Base-by-base conservation (phyloP, 2,797 vertebrate genomes). In the Premnoplex brunnescens region DNA sequence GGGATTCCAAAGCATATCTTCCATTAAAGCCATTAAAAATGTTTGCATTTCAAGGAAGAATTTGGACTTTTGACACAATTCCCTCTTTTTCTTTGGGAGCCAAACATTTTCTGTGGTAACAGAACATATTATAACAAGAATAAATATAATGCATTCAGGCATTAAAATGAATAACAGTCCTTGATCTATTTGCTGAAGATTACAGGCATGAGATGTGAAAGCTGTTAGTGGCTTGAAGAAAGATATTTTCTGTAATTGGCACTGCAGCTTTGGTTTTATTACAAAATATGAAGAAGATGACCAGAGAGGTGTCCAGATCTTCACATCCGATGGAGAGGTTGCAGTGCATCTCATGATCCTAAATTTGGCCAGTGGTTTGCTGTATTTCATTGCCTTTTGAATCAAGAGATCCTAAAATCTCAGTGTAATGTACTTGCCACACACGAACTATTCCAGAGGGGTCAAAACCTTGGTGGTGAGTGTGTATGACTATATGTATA, bases 91-190 rank as follows among this genome's bases (percentile, higher is more conserved):
- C 91, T 91, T 82, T 93, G 48, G 34, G 27, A 95, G 79, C 94
- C 88, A 94, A 96, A 67, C 14, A 88, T 88, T 86, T 95, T 96
- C 92, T 96, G 95, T 88, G 85, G 89, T 93, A 96, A 96, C 89
- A 94, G 76, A 92, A 93, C 90, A 67, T 86, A 94, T 74, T 93
- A 74, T 73, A 95, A 83, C 84, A 91, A 85, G 89, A 81, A 93
- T 89, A 97, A 95, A 95, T 95, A 75, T 94, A 95, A 96, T 88
- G 52, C 59, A 86, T 94, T 94, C 86, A 78, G 96, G 85, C 96
- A 95, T 85, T 88, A 91, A 96, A 97, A 96, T 97, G 91, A 96
- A 71, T 88, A 96, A 93, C 92, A 96, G 89, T 79, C 93, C 89
- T 94, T 94, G 92, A 96, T 95, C 66, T 93, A 44, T 91, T 88